Conservation (phyloP, 2,113 vertebrate genomes). For the Bubo scandiacus region DNA sequence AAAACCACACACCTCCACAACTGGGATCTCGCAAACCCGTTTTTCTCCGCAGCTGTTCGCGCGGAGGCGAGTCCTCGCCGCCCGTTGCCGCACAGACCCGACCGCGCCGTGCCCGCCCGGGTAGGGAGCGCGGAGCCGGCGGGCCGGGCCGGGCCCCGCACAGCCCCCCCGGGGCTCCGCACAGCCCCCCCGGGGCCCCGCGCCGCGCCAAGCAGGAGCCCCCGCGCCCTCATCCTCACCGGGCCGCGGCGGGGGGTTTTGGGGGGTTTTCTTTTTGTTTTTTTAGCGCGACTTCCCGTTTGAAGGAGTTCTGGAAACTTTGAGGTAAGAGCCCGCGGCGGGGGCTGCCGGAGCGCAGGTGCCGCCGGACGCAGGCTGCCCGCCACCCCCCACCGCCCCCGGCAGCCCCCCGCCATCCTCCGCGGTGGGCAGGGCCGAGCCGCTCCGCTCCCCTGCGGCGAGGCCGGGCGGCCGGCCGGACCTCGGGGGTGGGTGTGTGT, state of each 20-base stretch:
- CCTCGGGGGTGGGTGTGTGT: no score
- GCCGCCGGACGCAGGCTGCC: neutral
- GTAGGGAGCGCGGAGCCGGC: no score
- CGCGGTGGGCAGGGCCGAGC: neutral
- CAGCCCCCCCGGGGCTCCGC: no score
- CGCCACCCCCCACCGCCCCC: neutral
- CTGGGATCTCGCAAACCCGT: neutral
- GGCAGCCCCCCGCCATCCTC: neutral
- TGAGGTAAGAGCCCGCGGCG: neutral
- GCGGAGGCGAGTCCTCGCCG: neutral
- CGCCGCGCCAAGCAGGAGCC: neutral
- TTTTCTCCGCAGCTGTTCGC: neutral
- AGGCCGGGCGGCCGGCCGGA: neutral
- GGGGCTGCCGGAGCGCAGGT: neutral
- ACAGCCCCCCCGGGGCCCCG: no score
- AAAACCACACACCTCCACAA: neutral
- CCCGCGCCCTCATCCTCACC: neutral
- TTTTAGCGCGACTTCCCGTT: neutral
- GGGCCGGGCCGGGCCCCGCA: no score
- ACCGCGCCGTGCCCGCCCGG: neutral
- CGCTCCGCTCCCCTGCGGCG: neutral
- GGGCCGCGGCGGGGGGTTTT: neutral
- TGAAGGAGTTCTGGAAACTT: conserved; percentile 1
- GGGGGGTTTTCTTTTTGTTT: neutral
- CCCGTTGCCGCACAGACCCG: fast-evolving